These are phyloP conservation scores for Festucalex cinctus DNA, from an alignment of 2,113 vertebrate genomes.

Conservation along the genomic window DNA sequence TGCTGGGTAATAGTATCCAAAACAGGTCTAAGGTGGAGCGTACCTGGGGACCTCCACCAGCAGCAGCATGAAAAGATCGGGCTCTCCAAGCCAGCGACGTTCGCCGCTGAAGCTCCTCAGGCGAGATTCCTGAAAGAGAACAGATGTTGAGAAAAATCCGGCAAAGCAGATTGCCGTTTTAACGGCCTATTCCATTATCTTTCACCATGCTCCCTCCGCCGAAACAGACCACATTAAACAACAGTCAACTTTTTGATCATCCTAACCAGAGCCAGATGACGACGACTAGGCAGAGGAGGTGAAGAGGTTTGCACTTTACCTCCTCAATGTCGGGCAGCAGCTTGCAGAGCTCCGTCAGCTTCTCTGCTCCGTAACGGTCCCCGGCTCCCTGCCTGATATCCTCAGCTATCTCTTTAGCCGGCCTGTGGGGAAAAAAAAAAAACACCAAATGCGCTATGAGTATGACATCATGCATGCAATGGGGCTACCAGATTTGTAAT, in stretches of 20 bases:
- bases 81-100: slow-evolving; percentile 66
- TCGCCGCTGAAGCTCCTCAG: slow-evolving; percentile 69
- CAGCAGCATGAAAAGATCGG: slow-evolving; percentile 75
- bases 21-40: background rate
- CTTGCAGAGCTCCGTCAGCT: slow-evolving; percentile 74
- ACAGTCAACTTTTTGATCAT: slow-evolving; percentile 58
- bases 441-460: background rate
- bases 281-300: background rate
- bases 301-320: slow-evolving; percentile 54
- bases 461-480: slow-evolving; percentile 34
- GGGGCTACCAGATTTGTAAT: background rate
- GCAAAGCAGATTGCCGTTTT: slow-evolving; percentile 17
- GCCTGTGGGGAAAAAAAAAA: slow-evolving; percentile 50
- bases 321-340: slow-evolving; percentile 75
- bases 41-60: slow-evolving; percentile 76
- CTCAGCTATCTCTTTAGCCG: slow-evolving; percentile 71
- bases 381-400: slow-evolving; percentile 71
- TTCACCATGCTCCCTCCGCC: slow-evolving; percentile 10
- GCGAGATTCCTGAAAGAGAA: slow-evolving; percentile 67
- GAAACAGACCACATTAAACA: slow-evolving; percentile 50
- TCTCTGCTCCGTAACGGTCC: slow-evolving; percentile 72
- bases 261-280: slow-evolving; percentile 59
- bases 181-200: slow-evolving; percentile 39
- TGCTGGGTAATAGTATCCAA: slow-evolving; percentile 3
- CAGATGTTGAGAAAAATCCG: slow-evolving; percentile 26